Evolutionary conservation across 37 sponge, comb jelly and placozoan genomes (phyloP).

Genomic region (Cliona cf. orientalis): DNA sequence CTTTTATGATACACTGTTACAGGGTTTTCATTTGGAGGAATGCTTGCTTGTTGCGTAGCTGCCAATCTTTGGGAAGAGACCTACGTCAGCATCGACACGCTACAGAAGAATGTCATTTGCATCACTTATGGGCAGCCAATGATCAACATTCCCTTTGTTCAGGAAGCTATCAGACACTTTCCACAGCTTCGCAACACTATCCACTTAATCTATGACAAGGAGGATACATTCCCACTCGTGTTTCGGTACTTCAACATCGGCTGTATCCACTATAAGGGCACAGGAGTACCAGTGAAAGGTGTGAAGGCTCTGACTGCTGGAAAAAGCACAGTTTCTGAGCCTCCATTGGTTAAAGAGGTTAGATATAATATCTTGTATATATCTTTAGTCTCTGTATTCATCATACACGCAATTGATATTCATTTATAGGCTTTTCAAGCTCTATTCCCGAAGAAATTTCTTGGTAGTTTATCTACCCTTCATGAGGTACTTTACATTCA

Average conservation of each 20-base stretch:
- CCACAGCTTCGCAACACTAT: conserved; percentile 26
- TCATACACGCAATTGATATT: too few relatives aligned
- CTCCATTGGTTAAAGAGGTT: too few relatives aligned
- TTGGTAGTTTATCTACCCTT: background rate
- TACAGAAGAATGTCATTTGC: conserved; percentile 39
- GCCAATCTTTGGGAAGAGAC: conserved; percentile 38
- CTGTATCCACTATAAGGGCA: background rate
- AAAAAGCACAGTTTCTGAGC: background rate
- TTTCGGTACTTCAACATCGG: background rate
- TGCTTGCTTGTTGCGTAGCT: conserved; percentile 53
- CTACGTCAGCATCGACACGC: conserved; percentile 2
- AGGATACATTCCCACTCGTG: conserved; percentile 38
- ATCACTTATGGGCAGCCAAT: conserved; percentile 66
- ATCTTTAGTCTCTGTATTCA: too few relatives aligned
- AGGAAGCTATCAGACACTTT: conserved; percentile 1
- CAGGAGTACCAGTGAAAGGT: background rate
- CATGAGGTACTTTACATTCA: conserved; percentile 5
- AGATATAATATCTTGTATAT: too few relatives aligned
- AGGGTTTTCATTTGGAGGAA: conserved; percentile 72
- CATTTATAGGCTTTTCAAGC: background rate
- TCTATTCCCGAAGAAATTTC: background rate
- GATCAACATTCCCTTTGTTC: conserved; percentile 16
- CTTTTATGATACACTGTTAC: background rate
- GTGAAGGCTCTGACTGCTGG: background rate
- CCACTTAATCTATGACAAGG: conserved; percentile 34